phyloP scores from a whole-genome alignment of 2,888 invertebrate genomes.

The Eilema sororculum region DNA sequence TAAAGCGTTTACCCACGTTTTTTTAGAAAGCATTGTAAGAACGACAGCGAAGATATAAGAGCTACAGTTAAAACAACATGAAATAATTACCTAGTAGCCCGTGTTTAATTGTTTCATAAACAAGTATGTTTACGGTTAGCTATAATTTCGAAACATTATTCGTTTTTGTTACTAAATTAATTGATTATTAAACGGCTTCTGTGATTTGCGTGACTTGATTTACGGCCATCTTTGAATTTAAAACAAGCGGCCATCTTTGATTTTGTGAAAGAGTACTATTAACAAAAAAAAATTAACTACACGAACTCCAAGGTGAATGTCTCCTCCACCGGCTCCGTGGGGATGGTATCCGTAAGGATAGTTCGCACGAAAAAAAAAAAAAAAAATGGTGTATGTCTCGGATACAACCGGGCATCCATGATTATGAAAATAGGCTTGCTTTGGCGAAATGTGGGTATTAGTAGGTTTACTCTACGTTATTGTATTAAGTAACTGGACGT shows the following conservation, averaged over 20 bases:
- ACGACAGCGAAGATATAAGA: conserved; percentile 46
- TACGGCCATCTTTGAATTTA: neutral
- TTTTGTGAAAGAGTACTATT: too few species aligned
- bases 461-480: too few species aligned
- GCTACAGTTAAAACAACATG: conserved; percentile 43
- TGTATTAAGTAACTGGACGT: too few species aligned
- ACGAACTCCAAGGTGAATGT: too few species aligned
- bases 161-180: neutral
- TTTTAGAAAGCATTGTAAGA: conserved; percentile 59
- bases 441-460: too few species aligned
- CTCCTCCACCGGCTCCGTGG: too few species aligned
- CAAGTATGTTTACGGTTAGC: neutral
- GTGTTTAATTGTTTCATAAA: neutral
- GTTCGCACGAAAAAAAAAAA: too few species aligned
- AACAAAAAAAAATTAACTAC: too few species aligned
- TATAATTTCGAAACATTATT: neutral
- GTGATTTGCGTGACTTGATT: neutral
- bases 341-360: too few species aligned
- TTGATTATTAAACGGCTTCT: neutral
- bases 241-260: neutral
- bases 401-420: too few species aligned
- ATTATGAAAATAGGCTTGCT: too few species aligned
- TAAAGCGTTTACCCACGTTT: conserved; percentile 59
- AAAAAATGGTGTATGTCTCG: too few species aligned
- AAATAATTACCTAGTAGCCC: conserved; percentile 35